Conservation (phyloP, 2,113 vertebrate species). For the Hippocampus guttulatus region DNA sequence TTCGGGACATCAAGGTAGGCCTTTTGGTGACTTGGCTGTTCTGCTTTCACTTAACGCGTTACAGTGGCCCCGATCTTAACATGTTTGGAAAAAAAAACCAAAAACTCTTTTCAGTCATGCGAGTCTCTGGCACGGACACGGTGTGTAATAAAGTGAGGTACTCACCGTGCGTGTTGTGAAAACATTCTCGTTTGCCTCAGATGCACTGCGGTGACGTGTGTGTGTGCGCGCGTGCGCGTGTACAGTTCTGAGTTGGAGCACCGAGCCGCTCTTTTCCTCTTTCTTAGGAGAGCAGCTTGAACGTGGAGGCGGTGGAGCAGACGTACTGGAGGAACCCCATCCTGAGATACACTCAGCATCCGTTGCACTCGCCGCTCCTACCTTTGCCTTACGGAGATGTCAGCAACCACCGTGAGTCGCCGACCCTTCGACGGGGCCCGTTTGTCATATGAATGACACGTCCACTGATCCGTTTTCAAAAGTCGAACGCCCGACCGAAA, state of each 20-base stretch:
- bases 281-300: slow-evolving; percentile 82
- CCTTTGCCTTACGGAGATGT: slow-evolving; percentile 87
- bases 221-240: too few species aligned
- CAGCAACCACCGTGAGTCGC: slow-evolving; percentile 73
- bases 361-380: slow-evolving; percentile 86
- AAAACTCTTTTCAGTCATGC: slow-evolving; percentile 53
- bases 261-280: neutral
- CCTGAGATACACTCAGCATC: slow-evolving; percentile 88
- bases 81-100: slow-evolving; percentile 20
- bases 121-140: slow-evolving; percentile 60
- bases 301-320: slow-evolving; percentile 86
- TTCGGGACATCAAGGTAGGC: slow-evolving; percentile 87
- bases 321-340: slow-evolving; percentile 89
- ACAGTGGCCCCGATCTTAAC: slow-evolving; percentile 11
- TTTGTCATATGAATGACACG: neutral
- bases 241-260: neutral
- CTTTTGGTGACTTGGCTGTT: neutral
- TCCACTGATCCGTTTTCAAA: too few species aligned
- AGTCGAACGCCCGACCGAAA: neutral
- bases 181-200: slow-evolving; percentile 4
- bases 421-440: neutral
- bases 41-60: neutral
- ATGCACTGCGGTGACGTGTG: slow-evolving; percentile 5
- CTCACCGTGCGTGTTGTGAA: slow-evolving; percentile 50
- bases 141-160: slow-evolving; percentile 70